Base-by-base conservation (phyloP, 2,113 vertebrate species). In the Tragulus kanchil region DNA sequence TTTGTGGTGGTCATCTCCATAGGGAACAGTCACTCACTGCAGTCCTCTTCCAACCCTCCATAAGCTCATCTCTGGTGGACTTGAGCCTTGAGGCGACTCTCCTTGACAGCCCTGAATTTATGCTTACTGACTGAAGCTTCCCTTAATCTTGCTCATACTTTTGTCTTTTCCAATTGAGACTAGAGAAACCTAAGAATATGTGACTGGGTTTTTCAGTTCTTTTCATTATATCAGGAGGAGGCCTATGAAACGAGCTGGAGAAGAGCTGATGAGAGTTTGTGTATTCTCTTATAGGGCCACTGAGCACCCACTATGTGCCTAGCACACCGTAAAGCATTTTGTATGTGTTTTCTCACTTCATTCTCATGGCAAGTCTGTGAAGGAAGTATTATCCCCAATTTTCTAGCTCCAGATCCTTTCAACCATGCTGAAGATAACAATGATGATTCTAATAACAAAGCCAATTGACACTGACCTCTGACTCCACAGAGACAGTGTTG, bases 271-370 rank as follows among this genome's bases (percentile, higher is more conserved):
- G 28, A 54, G 65, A 56, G 56, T 62, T 42, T 31, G 54, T 1
- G 7, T 25, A 26, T 15, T 31, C 21, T 1, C 19, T 54, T 59
- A 16, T 2, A 0, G 10, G 36, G 54, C 17, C 12, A 9, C 36
- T 31, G n/a, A 81, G 62, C 7, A n/a, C 48, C 81, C 9, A 5
- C 11, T 89, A n/a, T 5, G 12, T 19, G n/a, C 19, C 19, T 42
- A 19, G 26, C 25, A 3, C 26, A n/a, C 19, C 52, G 28, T 3
- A 59, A 3, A 12, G 56, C 25, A n/a, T 67, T 90, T 21, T 28
- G 36, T 21, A 42, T 45, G 28, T 19, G n/a, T 36, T 64, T 69
- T 82, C 48, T 96, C 54, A 78, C 42, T 95, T 61, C 11, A 61
- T 26, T 31, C 13, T 71, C 67, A 79, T 13, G n/a, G 45, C 42